Evolutionary conservation across 2,888 invertebrate species (phyloP).

Genomic region (Hemistola chrysoprasaria): DNA sequence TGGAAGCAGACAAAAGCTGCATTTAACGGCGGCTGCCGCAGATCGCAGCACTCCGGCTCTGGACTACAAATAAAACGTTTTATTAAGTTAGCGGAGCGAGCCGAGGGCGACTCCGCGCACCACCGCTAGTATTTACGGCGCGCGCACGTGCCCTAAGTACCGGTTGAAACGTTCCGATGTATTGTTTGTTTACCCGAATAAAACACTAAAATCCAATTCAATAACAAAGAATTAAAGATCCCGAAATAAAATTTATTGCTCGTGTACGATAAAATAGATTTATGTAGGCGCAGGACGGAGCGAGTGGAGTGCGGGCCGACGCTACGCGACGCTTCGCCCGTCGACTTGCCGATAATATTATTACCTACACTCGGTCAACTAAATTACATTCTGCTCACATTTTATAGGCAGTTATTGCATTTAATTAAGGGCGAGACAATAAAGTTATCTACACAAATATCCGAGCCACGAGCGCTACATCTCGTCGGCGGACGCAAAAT

Average conservation of each 20-base stretch:
- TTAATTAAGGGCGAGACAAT: constrained; percentile 33
- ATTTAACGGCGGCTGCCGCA: constrained; percentile 62
- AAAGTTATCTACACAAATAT: constrained; percentile 24
- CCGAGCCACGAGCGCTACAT: constrained; percentile 4
- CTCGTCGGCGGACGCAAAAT: no score
- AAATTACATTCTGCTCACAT: constrained; percentile 46
- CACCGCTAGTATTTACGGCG: constrained; percentile 59
- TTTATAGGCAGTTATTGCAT: constrained; percentile 43
- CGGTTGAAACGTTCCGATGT: constrained; percentile 70
- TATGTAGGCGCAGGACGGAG: constrained; percentile 68
- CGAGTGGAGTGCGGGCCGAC: constrained; percentile 29
- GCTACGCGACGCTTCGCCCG: constrained; percentile 41
- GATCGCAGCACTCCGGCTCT: constrained; percentile 45
- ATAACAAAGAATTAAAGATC: constrained; percentile 83
- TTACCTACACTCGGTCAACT: constrained; percentile 62
- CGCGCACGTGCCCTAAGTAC: constrained; percentile 75
- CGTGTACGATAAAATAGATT: constrained; percentile 81
- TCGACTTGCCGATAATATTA: constrained; percentile 52
- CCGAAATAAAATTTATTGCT: constrained; percentile 82
- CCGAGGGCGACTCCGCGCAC: constrained; percentile 52
- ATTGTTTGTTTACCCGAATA: constrained; percentile 82
- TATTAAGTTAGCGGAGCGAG: constrained; percentile 63
- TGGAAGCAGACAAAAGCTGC: constrained; percentile 69
- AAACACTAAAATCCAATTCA: constrained; percentile 83
- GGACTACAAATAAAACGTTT: constrained; percentile 75